Conservation (phyloP, 2,113 vertebrate genomes). For the Xenus cinereus region DNA sequence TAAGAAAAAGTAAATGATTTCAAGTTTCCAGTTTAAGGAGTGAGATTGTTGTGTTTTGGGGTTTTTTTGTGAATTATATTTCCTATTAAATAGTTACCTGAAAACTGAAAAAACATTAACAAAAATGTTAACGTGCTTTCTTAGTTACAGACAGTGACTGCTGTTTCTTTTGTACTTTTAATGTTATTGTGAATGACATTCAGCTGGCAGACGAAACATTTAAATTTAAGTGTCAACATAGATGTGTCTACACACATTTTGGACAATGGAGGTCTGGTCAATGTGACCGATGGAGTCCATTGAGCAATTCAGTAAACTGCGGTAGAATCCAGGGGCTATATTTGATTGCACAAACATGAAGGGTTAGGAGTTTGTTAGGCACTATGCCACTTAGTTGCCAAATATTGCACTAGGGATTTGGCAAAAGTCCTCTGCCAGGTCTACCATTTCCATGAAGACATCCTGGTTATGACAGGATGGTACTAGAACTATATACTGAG, state of each 20-base stretch:
- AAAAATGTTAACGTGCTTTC: background rate
- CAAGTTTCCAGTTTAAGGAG: background rate
- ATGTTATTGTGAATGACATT: background rate
- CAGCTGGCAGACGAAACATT: background rate
- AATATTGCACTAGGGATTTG: background rate
- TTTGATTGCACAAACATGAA: background rate
- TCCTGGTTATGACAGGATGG: background rate
- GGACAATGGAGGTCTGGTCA: background rate
- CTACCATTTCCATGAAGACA: background rate
- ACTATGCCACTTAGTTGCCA: background rate
- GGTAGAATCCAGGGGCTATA: background rate
- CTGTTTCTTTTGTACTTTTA: background rate
- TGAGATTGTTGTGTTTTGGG: background rate
- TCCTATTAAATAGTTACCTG: background rate
- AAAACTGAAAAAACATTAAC: background rate
- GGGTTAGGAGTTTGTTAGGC: background rate
- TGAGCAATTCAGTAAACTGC: background rate
- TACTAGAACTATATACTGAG: background rate
- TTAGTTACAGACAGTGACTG: background rate
- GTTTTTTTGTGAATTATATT: background rate
- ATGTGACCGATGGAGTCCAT: background rate
- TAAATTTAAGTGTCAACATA: background rate
- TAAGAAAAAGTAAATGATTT: background rate
- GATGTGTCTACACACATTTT: background rate
- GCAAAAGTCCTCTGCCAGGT: background rate